Evolutionary conservation across 2,888 invertebrate genomes (phyloP).

Genomic region (Gymnocheta viridis): DNA sequence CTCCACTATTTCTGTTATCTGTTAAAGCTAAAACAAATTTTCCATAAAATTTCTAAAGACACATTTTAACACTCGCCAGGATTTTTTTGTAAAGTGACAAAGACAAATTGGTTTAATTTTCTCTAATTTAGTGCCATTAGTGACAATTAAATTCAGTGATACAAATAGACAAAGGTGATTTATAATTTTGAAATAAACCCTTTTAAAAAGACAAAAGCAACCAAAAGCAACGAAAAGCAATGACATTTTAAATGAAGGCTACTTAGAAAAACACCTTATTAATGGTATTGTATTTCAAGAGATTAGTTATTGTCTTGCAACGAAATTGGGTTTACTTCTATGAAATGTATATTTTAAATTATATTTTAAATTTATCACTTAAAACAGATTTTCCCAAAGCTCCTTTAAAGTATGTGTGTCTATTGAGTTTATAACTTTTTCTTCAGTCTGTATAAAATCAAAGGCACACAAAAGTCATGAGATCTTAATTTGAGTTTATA

Average conservation of each 20-base stretch:
- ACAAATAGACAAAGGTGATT: neutral
- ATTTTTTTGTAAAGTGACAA: neutral
- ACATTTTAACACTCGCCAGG: too few relatives aligned
- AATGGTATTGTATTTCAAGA: neutral
- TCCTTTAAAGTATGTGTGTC: neutral
- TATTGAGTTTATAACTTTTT: neutral
- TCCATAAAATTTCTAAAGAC: too few relatives aligned
- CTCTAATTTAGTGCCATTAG: neutral
- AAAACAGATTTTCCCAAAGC: neutral
- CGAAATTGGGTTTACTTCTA: neutral
- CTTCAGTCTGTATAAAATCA: neutral
- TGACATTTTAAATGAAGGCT: neutral
- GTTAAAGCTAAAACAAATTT: too few relatives aligned
- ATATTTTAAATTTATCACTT: neutral
- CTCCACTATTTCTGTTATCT: too few relatives aligned
- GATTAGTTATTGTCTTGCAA: neutral
- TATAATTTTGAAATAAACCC: neutral
- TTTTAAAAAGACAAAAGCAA: neutral
- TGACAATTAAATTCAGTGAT: neutral
- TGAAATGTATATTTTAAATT: neutral
- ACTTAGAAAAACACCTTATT: neutral
- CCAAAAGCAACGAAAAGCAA: neutral
- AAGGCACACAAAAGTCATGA: constrained; percentile 7
- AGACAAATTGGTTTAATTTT: constrained; percentile 8
- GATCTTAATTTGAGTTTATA: constrained; percentile 62